A percentile compares a stretch with the other conserved stretches of the same genome.
Conservation (phyloP, 1,140 invertebrate species). For the Cyrtorhinus lividipennis region DNA sequence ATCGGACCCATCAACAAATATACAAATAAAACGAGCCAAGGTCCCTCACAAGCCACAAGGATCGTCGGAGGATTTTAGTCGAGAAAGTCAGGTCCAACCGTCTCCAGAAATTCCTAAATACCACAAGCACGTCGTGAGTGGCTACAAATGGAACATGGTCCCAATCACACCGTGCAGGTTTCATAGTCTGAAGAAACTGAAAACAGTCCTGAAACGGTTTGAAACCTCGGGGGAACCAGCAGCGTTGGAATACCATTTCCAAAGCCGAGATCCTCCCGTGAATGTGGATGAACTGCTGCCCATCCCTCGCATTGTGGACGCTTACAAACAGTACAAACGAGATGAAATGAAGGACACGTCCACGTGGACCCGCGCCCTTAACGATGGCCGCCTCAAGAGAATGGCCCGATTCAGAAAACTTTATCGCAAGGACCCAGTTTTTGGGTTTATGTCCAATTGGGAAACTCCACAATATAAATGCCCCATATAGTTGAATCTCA, state of each 20-base stretch:
- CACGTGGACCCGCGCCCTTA: background rate
- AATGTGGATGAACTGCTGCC: background rate
- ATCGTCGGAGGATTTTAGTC: background rate
- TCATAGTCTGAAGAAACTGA: background rate
- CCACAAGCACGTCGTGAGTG: background rate
- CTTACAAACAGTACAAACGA: background rate
- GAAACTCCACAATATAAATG: background rate
- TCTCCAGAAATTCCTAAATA: background rate
- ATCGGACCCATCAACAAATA: too few species aligned
- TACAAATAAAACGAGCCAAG: too few species aligned
- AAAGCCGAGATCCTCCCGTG: background rate
- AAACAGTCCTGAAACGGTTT: background rate
- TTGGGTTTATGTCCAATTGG: background rate
- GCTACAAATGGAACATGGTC: background rate
- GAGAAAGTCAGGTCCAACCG: background rate
- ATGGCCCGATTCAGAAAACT: conserved; percentile 2
- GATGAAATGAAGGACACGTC: background rate
- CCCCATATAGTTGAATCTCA: too few species aligned
- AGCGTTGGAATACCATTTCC: background rate
- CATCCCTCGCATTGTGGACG: background rate
- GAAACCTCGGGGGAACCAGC: background rate
- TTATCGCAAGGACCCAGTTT: background rate
- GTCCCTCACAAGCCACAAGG: too few species aligned
- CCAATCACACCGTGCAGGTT: background rate
- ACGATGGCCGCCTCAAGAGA: background rate